Evolutionary conservation across 2,797 vertebrate genomes (phyloP).

Genomic region (Halcyon leucocephala): DNA sequence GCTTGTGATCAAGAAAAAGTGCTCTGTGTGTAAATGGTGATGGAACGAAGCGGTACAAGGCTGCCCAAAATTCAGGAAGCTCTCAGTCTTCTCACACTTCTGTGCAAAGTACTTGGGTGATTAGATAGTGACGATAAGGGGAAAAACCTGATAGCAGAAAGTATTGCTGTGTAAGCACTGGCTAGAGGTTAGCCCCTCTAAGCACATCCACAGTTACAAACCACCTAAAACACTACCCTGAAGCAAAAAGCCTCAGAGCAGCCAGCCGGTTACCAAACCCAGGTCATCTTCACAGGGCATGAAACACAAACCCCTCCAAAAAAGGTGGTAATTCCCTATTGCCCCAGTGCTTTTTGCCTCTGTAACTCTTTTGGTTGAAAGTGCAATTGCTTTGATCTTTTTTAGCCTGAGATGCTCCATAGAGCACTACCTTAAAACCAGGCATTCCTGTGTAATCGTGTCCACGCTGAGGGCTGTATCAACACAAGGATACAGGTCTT

Average conservation of each 20-base stretch:
- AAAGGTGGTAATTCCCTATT: not conserved
- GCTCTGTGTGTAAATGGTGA: not conserved
- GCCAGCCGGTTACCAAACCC: not conserved
- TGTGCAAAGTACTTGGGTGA: not conserved
- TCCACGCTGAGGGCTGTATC: not conserved
- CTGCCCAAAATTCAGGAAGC: not conserved
- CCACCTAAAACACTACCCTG: not conserved
- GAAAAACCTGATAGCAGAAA: not conserved
- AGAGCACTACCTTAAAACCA: not conserved
- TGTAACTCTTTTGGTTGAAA: not conserved
- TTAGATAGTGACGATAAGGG: not conserved
- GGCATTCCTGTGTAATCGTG: rapidly evolving
- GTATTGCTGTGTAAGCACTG: not conserved
- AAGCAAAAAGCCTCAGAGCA: not conserved
- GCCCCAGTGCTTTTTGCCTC: not conserved
- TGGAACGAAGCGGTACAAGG: not conserved
- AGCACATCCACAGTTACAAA: not conserved
- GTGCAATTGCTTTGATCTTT: not conserved
- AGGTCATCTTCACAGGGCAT: rapidly evolving
- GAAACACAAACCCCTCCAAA: not conserved
- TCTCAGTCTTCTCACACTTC: not conserved
- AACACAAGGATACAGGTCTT: not conserved
- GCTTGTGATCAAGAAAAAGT: rapidly evolving
- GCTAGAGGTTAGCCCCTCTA: not conserved
- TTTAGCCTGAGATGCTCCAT: not conserved